Conservation (phyloP, 2,113 vertebrate genomes). For the Alces alces region DNA sequence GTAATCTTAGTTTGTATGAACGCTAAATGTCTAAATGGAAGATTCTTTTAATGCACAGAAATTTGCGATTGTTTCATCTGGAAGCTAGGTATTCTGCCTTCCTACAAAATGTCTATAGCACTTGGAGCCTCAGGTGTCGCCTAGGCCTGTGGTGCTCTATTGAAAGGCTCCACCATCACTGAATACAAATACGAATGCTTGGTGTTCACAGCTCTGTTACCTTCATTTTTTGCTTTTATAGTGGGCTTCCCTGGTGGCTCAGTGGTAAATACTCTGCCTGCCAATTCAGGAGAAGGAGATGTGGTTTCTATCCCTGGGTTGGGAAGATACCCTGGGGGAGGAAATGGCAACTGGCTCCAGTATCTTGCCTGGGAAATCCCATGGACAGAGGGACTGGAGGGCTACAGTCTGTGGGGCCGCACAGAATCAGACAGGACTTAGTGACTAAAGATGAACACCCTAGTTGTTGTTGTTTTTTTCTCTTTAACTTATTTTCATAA, state of each 20-base stretch:
- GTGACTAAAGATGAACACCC: neutral
- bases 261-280: neutral
- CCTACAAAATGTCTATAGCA: neutral
- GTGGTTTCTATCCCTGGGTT: neutral
- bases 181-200: neutral
- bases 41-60: neutral
- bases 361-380: neutral
- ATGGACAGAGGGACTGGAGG: neutral
- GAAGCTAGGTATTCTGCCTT: neutral
- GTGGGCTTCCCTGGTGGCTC: neutral
- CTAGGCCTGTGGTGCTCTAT: neutral
- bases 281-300: neutral
- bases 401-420: rapidly evolving
- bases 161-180: neutral
- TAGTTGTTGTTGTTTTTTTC: neutral
- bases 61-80: neutral
- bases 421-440: neutral
- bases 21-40: neutral
- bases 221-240: neutral
- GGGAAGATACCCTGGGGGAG: neutral
- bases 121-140: neutral
- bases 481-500: neutral
- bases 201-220: neutral
- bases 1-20: neutral
- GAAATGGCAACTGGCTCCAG: neutral